phyloP scores from a whole-genome alignment of 2,888 invertebrate genomes.

The Aspidapion aeneum region DNA sequence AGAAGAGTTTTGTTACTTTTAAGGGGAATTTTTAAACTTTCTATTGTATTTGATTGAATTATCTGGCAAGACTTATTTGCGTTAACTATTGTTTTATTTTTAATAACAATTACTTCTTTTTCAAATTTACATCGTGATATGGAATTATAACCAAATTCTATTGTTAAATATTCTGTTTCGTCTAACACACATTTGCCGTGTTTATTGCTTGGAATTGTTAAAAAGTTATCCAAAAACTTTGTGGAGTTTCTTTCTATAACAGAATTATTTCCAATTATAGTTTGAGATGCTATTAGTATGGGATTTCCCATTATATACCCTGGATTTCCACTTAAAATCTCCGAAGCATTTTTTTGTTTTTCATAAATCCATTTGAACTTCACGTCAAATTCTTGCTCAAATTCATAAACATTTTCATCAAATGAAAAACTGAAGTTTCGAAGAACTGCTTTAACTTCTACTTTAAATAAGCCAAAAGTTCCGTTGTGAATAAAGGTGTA shows the following conservation, averaged over 20 bases:
- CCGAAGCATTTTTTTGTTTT: conserved; percentile 36
- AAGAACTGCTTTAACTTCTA: conserved; percentile 39
- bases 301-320: conserved; percentile 69
- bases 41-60: conserved; percentile 39
- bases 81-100: too few species aligned
- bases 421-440: conserved; percentile 33
- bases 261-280: conserved; percentile 34
- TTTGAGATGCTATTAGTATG: conserved; percentile 53
- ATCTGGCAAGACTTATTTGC: conserved; percentile 36
- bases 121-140: conserved; percentile 48
- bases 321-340: conserved; percentile 66
- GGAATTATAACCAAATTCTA: conserved; percentile 52
- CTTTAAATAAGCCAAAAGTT: conserved; percentile 44
- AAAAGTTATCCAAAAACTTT: conserved; percentile 38
- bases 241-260: conserved; percentile 30
- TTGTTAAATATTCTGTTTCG: conserved; percentile 41
- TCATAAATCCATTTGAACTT: conserved; percentile 41
- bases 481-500: conserved; percentile 48
- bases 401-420: conserved; percentile 16
- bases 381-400: conserved; percentile 38
- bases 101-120: conserved; percentile 26
- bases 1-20: conserved; percentile 35
- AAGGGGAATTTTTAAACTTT: conserved; percentile 35
- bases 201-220: conserved; percentile 46
- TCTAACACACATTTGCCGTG: conserved; percentile 51